These are phyloP conservation scores for Anseranas semipalmata DNA, from an alignment of 2,113 vertebrate species.

Conservation along the genomic window DNA sequence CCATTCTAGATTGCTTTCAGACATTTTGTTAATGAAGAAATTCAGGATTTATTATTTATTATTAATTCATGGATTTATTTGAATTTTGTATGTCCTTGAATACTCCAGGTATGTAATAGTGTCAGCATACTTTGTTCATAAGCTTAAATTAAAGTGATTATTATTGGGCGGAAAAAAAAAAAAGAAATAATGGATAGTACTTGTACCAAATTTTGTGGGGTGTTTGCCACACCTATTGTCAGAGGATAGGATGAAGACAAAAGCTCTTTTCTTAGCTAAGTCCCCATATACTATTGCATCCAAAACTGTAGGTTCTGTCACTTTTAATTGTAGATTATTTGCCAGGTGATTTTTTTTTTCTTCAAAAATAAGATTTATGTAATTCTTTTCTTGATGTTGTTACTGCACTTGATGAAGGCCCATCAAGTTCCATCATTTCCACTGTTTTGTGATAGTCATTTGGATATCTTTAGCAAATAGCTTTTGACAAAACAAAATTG, in stretches of 20 bases:
- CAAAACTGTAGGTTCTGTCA: background rate
- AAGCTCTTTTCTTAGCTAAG: background rate
- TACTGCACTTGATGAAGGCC: background rate
- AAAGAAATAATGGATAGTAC: background rate
- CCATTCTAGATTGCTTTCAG: background rate
- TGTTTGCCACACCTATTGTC: background rate
- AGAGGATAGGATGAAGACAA: background rate
- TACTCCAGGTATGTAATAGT: background rate
- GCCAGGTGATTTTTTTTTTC: background rate
- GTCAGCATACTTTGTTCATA: background rate
- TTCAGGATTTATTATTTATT: background rate
- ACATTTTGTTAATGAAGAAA: background rate
- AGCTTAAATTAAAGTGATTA: background rate
- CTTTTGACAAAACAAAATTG: conserved; percentile 42
- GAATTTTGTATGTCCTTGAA: background rate
- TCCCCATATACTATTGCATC: background rate
- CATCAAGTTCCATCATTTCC: background rate
- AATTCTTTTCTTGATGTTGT: background rate
- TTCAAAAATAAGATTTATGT: background rate
- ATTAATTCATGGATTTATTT: background rate
- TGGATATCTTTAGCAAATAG: background rate
- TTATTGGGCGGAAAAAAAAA: background rate
- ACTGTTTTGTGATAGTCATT: background rate
- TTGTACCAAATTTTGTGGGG: background rate
- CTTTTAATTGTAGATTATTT: background rate